Evolutionary conservation across 2,888 invertebrate genomes (phyloP), one percentile per base, ranked within the genome.

Genomic region (Callinectes sapidus): DNA sequence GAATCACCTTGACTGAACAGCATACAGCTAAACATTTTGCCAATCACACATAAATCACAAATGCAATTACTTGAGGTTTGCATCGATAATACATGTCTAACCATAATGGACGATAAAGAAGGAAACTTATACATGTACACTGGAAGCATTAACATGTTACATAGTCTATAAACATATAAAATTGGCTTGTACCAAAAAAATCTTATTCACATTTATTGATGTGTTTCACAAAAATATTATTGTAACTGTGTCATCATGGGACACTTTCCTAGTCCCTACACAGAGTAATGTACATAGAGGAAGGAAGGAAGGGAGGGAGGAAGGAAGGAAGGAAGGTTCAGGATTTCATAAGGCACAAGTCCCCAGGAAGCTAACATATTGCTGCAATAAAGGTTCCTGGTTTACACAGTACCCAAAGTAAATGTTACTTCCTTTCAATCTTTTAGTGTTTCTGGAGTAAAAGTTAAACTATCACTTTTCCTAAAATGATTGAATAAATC

Each of bases 311-410:
- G 23, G 71, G 32, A 89, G 89, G 61, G n/a, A 54, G 54, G 87
- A 39, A 39, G 39, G 39, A 39, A 39, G 39, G 5, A 48, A 48
- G 48, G 66, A 35, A 32, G 88, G 55, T 77, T 66, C 88, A 39
- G 85, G 88, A 87, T 88, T 89, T 91, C 48, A 91, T 93, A 93
- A 93, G 92, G 92, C 92, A 93, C 92, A 91, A 61, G 89, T 91
- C 91, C 91, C 89, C 85, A 81, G 81, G 35, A 81, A 81, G 32
- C 35, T 14, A 77, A 77, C 28, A 81, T 35, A 81, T 35, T 81
- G 81, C 35, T 35, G 16, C 81, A 35, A 16, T 35, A 81, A 81
- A n/a, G 35, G 35, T 81, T 81, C 81, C 81, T 35, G 35, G 32
- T 32, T 81, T 32, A n/a, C 81, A 81, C 81, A 81, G 35, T 32